Conservation (phyloP, 2,888 invertebrate species). For the Torymus aiolomorphi region DNA sequence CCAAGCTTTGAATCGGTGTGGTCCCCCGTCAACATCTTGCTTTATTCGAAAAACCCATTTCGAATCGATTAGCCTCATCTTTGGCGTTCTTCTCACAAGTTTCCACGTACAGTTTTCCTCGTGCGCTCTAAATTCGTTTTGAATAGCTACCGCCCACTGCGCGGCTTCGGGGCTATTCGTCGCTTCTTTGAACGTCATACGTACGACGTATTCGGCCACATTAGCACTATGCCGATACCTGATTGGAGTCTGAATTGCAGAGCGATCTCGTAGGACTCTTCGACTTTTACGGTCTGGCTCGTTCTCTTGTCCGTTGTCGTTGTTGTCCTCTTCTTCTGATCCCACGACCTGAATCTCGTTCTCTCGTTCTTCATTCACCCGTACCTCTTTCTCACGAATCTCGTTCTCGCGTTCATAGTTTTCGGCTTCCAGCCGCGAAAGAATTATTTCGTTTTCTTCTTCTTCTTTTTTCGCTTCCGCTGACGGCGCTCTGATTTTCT, state of each 20-base stretch:
- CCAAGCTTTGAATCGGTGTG: slow-evolving; percentile 55
- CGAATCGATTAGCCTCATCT: slow-evolving; percentile 45
- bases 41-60: slow-evolving; percentile 59
- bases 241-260: neutral
- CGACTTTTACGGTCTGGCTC: neutral
- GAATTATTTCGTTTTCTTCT: neutral
- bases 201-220: neutral
- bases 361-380: neutral
- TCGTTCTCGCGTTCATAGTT: neutral
- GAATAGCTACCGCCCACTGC: slow-evolving; percentile 48
- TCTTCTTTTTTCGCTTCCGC: neutral
- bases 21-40: slow-evolving; percentile 40
- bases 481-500: neutral
- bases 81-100: slow-evolving; percentile 27
- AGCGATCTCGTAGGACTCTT: neutral
- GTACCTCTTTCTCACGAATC: neutral
- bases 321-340: neutral
- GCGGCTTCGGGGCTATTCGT: neutral
- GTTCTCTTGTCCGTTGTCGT: neutral
- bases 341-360: neutral
- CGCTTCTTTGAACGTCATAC: neutral
- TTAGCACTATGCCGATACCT: neutral
- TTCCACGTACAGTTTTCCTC: slow-evolving; percentile 52
- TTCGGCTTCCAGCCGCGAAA: neutral
- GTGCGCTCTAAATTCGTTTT: slow-evolving; percentile 57